Evolutionary conservation across 2,888 invertebrate species (phyloP).

Genomic region (Pherbina coryleti): DNA sequence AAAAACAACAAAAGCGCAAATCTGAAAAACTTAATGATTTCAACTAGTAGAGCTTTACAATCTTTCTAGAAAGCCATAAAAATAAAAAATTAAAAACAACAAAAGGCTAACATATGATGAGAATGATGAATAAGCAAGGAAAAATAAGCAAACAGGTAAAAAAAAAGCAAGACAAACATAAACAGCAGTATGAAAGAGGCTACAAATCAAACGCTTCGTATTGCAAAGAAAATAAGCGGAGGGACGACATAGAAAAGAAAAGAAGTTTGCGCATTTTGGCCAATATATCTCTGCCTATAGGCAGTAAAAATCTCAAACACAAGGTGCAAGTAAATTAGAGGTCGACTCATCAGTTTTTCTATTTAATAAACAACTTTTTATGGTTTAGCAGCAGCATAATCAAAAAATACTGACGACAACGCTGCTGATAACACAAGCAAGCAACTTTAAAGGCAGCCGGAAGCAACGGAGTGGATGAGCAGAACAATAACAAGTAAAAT

Average conservation of each 20-base stretch:
- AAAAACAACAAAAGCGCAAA: background rate
- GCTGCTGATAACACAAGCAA: background rate
- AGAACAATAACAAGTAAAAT: background rate
- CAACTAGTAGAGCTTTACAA: too few relatives aligned
- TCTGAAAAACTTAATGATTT: background rate
- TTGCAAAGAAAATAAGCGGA: background rate
- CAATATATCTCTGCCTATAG: too few relatives aligned
- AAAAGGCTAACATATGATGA: background rate
- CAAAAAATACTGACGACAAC: background rate
- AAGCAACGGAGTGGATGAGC: background rate
- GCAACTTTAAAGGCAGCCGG: constrained; percentile 1
- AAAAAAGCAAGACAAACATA: background rate
- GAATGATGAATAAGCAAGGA: constrained; percentile 6
- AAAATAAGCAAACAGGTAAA: background rate
- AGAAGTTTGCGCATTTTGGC: background rate
- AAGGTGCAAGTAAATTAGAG: background rate
- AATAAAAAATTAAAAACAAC: background rate
- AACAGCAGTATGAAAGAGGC: background rate
- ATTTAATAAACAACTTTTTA: too few relatives aligned
- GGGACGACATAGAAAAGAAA: background rate
- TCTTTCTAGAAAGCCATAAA: too few relatives aligned
- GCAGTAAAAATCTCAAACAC: background rate
- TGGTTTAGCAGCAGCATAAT: too few relatives aligned
- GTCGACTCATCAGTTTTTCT: background rate
- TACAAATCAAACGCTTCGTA: background rate